Base-by-base conservation (phyloP, 2,797 vertebrate genomes). In the Amblyraja radiata region DNA sequence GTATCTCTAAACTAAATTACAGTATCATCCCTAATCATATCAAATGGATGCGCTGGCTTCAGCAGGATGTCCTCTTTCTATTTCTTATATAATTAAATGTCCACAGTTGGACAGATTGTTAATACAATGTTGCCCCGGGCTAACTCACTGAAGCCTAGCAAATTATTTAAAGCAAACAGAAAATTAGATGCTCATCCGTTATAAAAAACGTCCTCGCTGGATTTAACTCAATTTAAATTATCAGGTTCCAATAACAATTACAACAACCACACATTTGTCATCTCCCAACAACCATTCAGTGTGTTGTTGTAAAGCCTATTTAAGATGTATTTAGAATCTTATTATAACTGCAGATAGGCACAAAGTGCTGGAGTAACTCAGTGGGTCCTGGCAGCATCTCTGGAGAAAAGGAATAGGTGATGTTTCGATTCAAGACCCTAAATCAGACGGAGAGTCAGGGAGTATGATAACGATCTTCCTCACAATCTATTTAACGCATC, bases 161-260 rank as follows among this genome's bases (percentile, higher is more conserved):
- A n/a, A 54, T 83, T 58, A 83, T 83, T 58, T 21, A 83, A 68
- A 90, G n/a, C 5, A 90, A 90, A 90, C 63, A 36, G 86, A 90
- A 90, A 90, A 36, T 68, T n/a, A 68, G 16, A 28, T 90, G 58
- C 86, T 36, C 6, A 86, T 86, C n/a, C n/a, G 65, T 65, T 90
- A 16, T 36, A 7, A 10, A 11, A 68, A 65, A 21, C 63, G 2
- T 28, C 6, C 32, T 36, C n/a, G 36, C 36, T 7, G 28, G 86
- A 36, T 61, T 68, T 90, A 63, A 90, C 6, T 11, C 68, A 16
- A 90, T 36, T 90, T 88, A 61, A 88, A 88, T 88, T 63, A 32
- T 90, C 32, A 21, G 18, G 88, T 36, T 36, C 7, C 18, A 46
- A 13, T 32, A 39, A 68, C 84, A 36, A 14, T 1, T 14, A 21